These are phyloP conservation scores for Bedellia somnulentella DNA, from an alignment of 2,888 invertebrate genomes.

Conservation along the genomic window DNA sequence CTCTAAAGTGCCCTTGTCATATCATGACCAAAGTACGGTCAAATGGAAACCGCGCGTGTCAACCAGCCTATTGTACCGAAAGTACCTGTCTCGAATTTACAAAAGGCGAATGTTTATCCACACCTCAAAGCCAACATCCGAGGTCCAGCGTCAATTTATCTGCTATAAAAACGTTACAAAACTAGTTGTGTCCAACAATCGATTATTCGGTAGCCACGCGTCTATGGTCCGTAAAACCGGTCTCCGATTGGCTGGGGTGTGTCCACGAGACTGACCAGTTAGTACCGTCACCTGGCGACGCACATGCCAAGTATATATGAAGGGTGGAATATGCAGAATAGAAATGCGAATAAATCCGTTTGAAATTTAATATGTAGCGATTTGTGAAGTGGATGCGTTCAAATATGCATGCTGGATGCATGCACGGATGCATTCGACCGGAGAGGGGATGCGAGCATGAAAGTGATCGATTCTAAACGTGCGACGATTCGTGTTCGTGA, in stretches of 20 bases:
- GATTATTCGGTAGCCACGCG: no score
- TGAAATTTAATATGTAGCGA: conserved; percentile 43
- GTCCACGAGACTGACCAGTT: conserved; percentile 6
- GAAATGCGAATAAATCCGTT: conserved; percentile 29
- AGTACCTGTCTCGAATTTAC: conserved; percentile 37
- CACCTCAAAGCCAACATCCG: conserved; percentile 39
- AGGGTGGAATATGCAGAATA: no score
- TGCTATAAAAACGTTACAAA: conserved; percentile 22
- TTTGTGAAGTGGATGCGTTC: conserved; percentile 17
- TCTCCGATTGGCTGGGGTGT: no score
- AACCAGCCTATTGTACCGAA: conserved; percentile 28
- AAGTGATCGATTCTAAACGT: conserved; percentile 17
- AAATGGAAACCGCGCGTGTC: conserved; percentile 43
- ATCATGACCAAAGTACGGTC: conserved; percentile 43
- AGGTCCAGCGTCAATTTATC: conserved; percentile 44
- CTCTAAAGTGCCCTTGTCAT: conserved; percentile 28
- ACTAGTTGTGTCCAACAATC: conserved; percentile 16
- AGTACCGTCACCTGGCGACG: conserved; percentile 17
- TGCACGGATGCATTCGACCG: conserved; percentile 19
- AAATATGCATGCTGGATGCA: conserved; percentile 16
- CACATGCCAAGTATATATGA: conserved; percentile 29
- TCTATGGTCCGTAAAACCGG: no score
- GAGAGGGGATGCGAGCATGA: conserved; percentile 10
- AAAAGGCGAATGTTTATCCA: conserved; percentile 38
- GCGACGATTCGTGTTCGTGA: conserved; percentile 7